A percentile compares a stretch with the other conserved stretches of the same genome.
Evolutionary conservation across 2,113 vertebrate genomes (phyloP).

Genomic region (Dasypus novemcinctus): DNA sequence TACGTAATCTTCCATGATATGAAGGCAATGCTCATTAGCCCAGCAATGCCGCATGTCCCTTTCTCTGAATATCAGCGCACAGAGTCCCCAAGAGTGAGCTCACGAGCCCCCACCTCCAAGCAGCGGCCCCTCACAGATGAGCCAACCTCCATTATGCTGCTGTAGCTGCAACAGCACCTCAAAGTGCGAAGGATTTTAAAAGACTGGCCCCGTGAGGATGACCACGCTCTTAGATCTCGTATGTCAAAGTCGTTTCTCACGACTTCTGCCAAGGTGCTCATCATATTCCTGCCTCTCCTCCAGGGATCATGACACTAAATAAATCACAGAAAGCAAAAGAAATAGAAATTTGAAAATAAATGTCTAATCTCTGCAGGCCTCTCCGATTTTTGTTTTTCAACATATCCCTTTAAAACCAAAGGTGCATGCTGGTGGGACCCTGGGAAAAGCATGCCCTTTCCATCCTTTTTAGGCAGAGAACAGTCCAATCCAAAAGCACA

Average conservation of each 20-base stretch:
- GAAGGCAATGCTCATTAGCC: background rate
- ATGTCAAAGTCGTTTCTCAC: slow-evolving; percentile 46
- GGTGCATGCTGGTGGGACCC: slow-evolving; percentile 46
- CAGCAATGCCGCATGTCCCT: background rate
- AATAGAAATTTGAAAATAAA: slow-evolving; percentile 25
- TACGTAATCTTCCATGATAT: background rate
- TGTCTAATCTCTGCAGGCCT: slow-evolving; percentile 58
- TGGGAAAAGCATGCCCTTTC: background rate
- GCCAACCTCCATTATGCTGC: fast-evolving
- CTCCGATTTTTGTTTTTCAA: slow-evolving; percentile 78
- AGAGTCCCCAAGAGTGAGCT: background rate
- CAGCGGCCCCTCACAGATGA: background rate
- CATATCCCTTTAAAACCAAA: slow-evolving; percentile 75
- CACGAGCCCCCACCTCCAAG: background rate
- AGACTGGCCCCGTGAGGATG: background rate
- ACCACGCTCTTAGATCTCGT: background rate
- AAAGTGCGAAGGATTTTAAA: background rate
- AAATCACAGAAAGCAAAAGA: slow-evolving; percentile 77
- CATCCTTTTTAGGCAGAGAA: background rate
- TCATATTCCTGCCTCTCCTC: slow-evolving; percentile 66
- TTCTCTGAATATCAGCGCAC: background rate
- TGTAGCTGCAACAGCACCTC: background rate
- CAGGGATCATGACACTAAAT: slow-evolving; percentile 72
- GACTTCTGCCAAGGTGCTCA: slow-evolving; percentile 71
- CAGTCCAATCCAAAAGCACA: background rate